Percentiles rank a stretch among this genome's conserved stretches.
These are phyloP conservation scores for Pangasius larnaudii DNA, from an alignment of 2,797 vertebrate genomes.

Conservation along the genomic window DNA sequence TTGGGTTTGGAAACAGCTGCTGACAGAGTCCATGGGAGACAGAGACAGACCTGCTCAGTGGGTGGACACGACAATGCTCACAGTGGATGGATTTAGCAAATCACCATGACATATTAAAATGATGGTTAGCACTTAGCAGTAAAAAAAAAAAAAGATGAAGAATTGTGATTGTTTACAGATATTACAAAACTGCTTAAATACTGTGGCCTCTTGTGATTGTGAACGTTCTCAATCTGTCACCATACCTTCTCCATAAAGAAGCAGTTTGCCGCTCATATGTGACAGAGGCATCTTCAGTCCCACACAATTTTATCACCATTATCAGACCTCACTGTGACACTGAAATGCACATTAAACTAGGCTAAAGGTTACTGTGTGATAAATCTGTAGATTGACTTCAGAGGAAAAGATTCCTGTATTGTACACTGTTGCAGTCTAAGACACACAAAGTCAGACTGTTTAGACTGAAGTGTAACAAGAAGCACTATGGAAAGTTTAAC, in stretches of 20 bases:
- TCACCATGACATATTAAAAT: conserved; percentile 44
- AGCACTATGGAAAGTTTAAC: background rate
- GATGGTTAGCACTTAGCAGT: background rate
- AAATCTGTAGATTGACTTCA: background rate
- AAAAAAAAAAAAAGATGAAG: background rate
- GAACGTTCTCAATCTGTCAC: background rate
- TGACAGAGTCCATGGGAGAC: conserved; percentile 53
- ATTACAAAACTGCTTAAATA: background rate
- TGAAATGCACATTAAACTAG: background rate
- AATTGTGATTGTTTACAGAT: background rate
- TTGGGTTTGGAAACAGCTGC: conserved; percentile 63
- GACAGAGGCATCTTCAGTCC: background rate
- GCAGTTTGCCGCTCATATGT: background rate
- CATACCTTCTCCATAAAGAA: background rate
- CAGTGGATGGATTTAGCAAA: conserved; percentile 55
- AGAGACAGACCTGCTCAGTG: conserved; percentile 45
- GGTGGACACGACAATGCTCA: conserved; percentile 47
- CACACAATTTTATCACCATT: background rate
- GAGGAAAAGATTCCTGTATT: background rate
- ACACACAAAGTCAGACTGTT: background rate
- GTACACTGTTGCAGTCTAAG: too few relatives aligned
- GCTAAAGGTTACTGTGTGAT: background rate
- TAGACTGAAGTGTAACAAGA: background rate
- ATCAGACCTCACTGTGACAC: background rate
- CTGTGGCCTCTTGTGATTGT: background rate